phyloP scores from a whole-genome alignment of 2,888 invertebrate species.

The Eilema depressum region DNA sequence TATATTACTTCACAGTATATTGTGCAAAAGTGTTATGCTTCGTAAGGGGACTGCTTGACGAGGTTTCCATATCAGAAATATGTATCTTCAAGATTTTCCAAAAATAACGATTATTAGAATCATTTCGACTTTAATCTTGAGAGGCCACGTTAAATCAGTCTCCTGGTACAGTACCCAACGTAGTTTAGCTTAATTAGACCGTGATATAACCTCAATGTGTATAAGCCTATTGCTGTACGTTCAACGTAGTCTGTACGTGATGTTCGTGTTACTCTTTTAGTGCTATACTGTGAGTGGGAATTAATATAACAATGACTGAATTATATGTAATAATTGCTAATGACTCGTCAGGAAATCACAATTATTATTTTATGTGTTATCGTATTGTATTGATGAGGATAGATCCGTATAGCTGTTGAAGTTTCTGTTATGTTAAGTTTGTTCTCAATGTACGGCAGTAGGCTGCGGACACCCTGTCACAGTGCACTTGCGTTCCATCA shows the following conservation, averaged over 20 bases:
- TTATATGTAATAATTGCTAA: slow-evolving; percentile 8
- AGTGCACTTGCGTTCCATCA: slow-evolving; percentile 74
- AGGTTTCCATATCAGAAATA: neutral
- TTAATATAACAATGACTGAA: slow-evolving; percentile 32
- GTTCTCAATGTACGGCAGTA: slow-evolving; percentile 55
- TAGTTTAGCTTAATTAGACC: slow-evolving; percentile 54
- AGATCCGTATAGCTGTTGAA: slow-evolving; percentile 17
- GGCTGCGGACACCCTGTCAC: slow-evolving; percentile 59
- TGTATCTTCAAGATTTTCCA: neutral
- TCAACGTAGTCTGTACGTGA: slow-evolving; percentile 17
- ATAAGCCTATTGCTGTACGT: slow-evolving; percentile 64
- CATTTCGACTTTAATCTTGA: neutral
- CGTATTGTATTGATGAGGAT: slow-evolving; percentile 22
- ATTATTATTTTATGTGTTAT: slow-evolving; percentile 13
- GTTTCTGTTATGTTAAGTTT: slow-evolving; percentile 38
- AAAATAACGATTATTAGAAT: neutral
- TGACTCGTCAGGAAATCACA: slow-evolving; percentile 23
- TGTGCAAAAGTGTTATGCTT: slow-evolving; percentile 44
- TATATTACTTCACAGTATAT: slow-evolving; percentile 50
- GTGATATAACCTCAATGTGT: slow-evolving; percentile 43
- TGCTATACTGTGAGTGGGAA: slow-evolving; percentile 10
- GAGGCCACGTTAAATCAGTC: slow-evolving; percentile 15
- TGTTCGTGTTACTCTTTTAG: slow-evolving; percentile 22
- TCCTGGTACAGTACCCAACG: slow-evolving; percentile 24
- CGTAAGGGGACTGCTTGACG: slow-evolving; percentile 18